Base-by-base conservation (phyloP, 2,888 invertebrate species). In the Corythucha ciliata region DNA sequence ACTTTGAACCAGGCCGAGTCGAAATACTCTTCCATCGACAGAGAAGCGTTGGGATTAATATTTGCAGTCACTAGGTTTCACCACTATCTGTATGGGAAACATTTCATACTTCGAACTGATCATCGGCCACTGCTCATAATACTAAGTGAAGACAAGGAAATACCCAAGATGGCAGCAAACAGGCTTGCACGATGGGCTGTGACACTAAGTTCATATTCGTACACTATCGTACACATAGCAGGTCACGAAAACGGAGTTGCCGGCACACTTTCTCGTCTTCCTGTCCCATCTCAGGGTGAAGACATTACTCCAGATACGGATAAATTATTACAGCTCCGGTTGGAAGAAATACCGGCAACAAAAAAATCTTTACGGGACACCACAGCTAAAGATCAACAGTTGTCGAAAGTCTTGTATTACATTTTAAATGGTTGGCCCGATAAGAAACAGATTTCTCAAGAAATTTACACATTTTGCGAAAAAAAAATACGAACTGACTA, bases 101-200 rank as follows among this genome's bases (percentile, higher is more conserved):
- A 26, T n/a, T 44, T 44, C 20, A 44, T 18, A n/a, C 3, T 44
- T 27, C 5, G 16, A 5, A 26, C 44, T 4, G 42, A 44, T 21
- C 44, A 44, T 21, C 27, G 32, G 16, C 44, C 44, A 12, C n/a
- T 44, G 6, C 16, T 25, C 3, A 5, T n/a, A 4, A 7, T 42
- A 4, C 18, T 42, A 5, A 7, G 24, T n/a, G 42, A 42, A 24
- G 14, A 42, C 4, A 4, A 6, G 10, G 42, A 42, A 42, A 14
- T 42, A 24, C 42, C 42, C 4, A 42, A 24, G 14, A 5, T 42
- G 22, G 42, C 42, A 20, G 42, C 42, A 26, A 42, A 22, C 22
- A 4, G 42, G 8, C 29, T 44, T 10, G 22, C n/a, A 18, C 27
- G 44, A 6, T 44, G 44, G 44, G 44, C 44, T 6, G 16, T 44